Conservation (phyloP, 1,140 invertebrate species). For the Zophobas atratus region DNA sequence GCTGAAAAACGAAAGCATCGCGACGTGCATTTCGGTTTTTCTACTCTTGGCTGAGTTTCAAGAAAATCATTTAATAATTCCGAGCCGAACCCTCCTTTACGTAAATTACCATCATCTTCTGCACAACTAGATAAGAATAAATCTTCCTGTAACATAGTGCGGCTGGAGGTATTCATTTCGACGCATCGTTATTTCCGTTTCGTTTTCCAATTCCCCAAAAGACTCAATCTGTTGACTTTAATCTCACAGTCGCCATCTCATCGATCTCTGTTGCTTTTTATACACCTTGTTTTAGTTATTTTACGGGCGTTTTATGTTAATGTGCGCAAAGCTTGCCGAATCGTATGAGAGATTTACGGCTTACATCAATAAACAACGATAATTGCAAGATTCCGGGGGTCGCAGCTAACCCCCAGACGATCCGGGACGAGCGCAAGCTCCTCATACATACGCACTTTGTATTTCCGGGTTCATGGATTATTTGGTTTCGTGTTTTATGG, state of each 20-base stretch:
- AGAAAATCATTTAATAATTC: constrained; percentile 32
- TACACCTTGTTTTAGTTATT: constrained; percentile 59
- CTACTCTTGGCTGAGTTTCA: constrained; percentile 12
- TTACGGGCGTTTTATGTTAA: constrained; percentile 53
- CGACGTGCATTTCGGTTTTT: constrained; percentile 1
- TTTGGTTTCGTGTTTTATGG: no score
- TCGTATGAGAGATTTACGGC: neutral
- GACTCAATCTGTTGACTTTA: constrained; percentile 64
- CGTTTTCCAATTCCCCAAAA: constrained; percentile 61
- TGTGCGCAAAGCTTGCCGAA: constrained; percentile 35
- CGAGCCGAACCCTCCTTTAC: neutral
- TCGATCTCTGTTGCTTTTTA: constrained; percentile 59
- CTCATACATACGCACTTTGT: no score
- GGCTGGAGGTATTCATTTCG: constrained; percentile 60
- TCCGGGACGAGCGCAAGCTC: no score
- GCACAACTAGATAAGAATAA: constrained; percentile 57
- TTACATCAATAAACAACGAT: no score
- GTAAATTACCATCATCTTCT: constrained; percentile 19
- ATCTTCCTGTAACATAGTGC: constrained; percentile 56
- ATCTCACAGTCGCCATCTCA: constrained; percentile 61
- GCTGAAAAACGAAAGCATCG: neutral
- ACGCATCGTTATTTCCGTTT: constrained; percentile 64
- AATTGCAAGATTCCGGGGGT: no score
- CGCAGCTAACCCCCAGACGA: no score
- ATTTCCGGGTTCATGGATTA: no score